These are phyloP conservation scores for Cephonodes hylas DNA, from an alignment of 2,888 invertebrate species.

Conservation along the genomic window DNA sequence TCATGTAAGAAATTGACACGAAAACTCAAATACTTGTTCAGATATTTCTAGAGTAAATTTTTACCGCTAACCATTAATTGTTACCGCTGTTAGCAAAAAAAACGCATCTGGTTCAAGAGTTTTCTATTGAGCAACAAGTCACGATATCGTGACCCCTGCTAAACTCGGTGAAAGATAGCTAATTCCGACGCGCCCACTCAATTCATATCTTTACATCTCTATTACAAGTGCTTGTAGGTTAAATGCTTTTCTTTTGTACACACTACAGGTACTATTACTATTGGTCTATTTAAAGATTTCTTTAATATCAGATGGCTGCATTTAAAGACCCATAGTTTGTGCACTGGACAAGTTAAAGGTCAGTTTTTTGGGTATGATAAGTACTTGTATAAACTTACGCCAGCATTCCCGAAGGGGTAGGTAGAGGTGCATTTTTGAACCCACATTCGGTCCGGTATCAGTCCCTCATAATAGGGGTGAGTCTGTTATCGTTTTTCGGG, in stretches of 20 bases:
- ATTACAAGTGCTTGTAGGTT: background rate
- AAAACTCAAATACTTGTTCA: background rate
- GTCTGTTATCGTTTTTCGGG: background rate
- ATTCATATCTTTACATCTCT: constrained; percentile 3
- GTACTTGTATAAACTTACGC: too few species aligned
- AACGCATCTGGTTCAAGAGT: constrained; percentile 13
- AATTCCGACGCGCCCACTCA: constrained; percentile 3
- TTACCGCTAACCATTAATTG: constrained; percentile 16
- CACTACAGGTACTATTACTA: too few species aligned
- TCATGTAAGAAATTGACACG: background rate
- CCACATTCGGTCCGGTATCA: too few species aligned
- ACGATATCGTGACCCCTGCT: constrained; percentile 55
- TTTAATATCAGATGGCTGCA: too few species aligned
- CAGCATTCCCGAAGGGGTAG: too few species aligned
- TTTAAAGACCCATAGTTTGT: too few species aligned
- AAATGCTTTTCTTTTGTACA: background rate
- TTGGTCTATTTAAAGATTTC: too few species aligned
- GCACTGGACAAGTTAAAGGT: too few species aligned
- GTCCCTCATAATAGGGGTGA: too few species aligned
- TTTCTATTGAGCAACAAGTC: constrained; percentile 46
- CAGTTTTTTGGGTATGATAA: too few species aligned
- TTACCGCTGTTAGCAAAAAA: constrained; percentile 13
- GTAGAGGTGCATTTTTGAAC: too few species aligned
- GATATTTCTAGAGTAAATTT: background rate
- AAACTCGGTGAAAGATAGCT: constrained; percentile 29